Evolutionary conservation across 2,797 vertebrate genomes (phyloP).

Genomic region (Propithecus deckenii): DNA sequence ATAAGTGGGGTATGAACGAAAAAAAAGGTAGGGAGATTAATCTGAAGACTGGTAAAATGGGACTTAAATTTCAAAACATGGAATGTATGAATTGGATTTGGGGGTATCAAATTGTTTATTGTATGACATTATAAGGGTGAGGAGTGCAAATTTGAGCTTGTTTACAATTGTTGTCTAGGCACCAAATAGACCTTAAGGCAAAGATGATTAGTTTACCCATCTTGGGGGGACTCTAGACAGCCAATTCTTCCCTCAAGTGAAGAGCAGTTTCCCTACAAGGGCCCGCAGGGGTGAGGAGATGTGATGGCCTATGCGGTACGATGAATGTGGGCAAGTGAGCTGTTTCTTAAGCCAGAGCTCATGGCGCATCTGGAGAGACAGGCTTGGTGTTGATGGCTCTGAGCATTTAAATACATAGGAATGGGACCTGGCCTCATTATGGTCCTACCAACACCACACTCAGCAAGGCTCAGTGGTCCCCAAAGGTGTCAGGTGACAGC

Average conservation of each 20-base stretch:
- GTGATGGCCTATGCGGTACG: background rate
- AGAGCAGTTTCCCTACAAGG: background rate
- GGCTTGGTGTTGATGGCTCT: background rate
- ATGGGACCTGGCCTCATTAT: background rate
- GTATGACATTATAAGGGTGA: background rate
- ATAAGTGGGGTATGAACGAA: background rate
- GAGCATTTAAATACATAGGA: background rate
- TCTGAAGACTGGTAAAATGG: background rate
- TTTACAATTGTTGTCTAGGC: background rate
- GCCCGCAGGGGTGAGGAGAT: background rate
- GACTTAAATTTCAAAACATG: background rate
- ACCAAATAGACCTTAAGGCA: background rate
- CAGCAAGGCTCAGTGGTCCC: background rate
- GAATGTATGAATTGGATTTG: background rate
- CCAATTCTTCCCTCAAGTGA: background rate
- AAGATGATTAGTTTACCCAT: background rate
- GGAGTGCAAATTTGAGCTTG: background rate
- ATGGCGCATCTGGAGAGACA: background rate
- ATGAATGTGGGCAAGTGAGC: background rate
- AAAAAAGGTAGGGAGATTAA: background rate
- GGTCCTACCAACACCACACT: fast-evolving
- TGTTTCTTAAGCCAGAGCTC: background rate
- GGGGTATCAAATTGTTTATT: background rate
- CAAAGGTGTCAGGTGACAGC: background rate
- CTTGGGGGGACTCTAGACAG: background rate